Conservation (phyloP, 2,888 invertebrate genomes). For the Drosophila barbarae region DNA sequence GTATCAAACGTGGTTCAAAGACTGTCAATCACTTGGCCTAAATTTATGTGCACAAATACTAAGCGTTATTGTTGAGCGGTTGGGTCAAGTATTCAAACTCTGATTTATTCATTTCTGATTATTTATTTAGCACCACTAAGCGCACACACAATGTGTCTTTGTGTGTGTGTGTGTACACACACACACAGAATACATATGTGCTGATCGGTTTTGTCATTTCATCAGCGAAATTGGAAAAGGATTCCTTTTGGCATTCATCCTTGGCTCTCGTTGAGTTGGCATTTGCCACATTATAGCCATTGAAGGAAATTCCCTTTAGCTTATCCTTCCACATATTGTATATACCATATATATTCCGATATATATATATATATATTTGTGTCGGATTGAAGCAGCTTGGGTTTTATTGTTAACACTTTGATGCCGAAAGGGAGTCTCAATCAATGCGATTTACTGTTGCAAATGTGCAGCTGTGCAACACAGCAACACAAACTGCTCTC, state of each 20-base stretch:
- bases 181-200: conserved; percentile 17
- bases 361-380: neutral
- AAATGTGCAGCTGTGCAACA: conserved; percentile 24
- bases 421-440: conserved; percentile 7
- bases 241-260: conserved; percentile 9
- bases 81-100: conserved; percentile 8
- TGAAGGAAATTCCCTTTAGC: conserved; percentile 10
- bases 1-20: neutral
- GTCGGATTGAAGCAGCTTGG: conserved; percentile 12
- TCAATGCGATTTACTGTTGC: conserved; percentile 43
- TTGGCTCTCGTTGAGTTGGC: conserved; percentile 1
- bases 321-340: conserved; percentile 3
- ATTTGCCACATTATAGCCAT: conserved; percentile 22
- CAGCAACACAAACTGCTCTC: conserved; percentile 16
- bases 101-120: conserved; percentile 59
- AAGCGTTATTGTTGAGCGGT: conserved; percentile 20
- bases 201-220: conserved; percentile 33
- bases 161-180: neutral
- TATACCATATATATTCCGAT: neutral
- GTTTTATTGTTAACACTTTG: conserved; percentile 51
- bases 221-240: conserved; percentile 16
- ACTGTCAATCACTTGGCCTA: neutral
- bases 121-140: conserved; percentile 48
- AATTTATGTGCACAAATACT: conserved; percentile 53
- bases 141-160: conserved; percentile 34